Evolutionary conservation across 2,797 vertebrate genomes (phyloP), one percentile per base, ranked within the genome.

Genomic region (Heteromormyrus szaboi): DNA sequence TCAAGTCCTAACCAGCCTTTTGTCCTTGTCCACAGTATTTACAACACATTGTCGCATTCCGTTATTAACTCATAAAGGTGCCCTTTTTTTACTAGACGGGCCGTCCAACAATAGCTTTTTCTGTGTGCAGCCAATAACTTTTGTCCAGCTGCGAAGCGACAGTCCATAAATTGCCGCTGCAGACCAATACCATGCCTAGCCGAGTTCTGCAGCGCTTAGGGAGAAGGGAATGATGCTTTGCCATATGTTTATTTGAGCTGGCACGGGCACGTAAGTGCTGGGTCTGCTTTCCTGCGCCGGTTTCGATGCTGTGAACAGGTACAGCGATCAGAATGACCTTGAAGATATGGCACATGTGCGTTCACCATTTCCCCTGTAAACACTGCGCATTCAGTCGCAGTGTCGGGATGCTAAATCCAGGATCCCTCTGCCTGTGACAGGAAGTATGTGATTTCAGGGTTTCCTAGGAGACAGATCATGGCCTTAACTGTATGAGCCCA

Each of bases 381-480:
- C 9, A 62, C 65, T 79, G 93, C 93, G 90, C 22, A 94, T 95
- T 93, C 90, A 90, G 93, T 88, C 89, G 37, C 90, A 88, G 92
- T 93, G 91, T 95, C 95, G 94, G 91, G 91, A 95, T 90, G 93
- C 93, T 94, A 95, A 95, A 95, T 96, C 93, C 93, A 90, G 56
- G 91, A 90, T 89, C 88, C 89, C 54, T 59, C 90, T 92, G 92
- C 91, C 90, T 89, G 89, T 92, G 92, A 94, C 94, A 95, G 95
- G 94, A 96, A 95, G 94, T 96, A 93, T 95, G 95, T 89, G 90
- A 93, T 96, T 95, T 96, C 95, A 95, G 89, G 50, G 94, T 95
- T 93, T 91, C 95, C 93, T 93, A 93, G 90, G 94, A 91, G 91
- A 94, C 92, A 62, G 92, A 89, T 87, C 93, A 93, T 90, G 91